phyloP scores from a whole-genome alignment of 2,113 vertebrate genomes.

The Malurus alboscapulatus region DNA sequence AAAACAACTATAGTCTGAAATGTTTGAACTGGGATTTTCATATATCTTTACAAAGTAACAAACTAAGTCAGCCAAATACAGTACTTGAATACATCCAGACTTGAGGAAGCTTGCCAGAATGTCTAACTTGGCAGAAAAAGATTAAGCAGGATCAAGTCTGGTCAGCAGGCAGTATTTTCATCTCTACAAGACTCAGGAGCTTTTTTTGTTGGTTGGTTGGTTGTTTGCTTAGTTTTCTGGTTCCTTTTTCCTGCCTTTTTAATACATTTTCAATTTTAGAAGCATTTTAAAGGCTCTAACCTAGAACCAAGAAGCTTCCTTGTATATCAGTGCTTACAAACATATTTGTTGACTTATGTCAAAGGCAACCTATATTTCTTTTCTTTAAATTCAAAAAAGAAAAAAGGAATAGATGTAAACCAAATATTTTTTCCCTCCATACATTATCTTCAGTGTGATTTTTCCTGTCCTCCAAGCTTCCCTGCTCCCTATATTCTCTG shows the following conservation, averaged over 20 bases:
- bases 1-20: slow-evolving; percentile 37
- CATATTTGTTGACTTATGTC: background rate
- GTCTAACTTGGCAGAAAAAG: slow-evolving; percentile 62
- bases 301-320: background rate
- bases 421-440: background rate
- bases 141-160: slow-evolving; percentile 40
- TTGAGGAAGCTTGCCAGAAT: slow-evolving; percentile 68
- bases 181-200: background rate
- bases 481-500: background rate
- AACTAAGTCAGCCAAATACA: slow-evolving; percentile 66
- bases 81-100: slow-evolving; percentile 69
- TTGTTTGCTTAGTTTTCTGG: background rate
- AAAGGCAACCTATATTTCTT: background rate
- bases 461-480: background rate
- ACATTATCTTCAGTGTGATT: background rate
- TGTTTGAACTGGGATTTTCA: slow-evolving; percentile 69
- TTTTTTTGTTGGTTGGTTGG: background rate
- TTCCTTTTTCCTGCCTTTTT: background rate
- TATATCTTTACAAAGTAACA: slow-evolving; percentile 57
- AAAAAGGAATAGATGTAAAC: background rate
- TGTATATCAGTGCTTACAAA: background rate
- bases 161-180: slow-evolving; percentile 48
- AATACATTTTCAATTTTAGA: background rate
- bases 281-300: background rate
- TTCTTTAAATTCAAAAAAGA: background rate